phyloP scores from a whole-genome alignment of 2,113 vertebrate genomes.

The Peromyscus californicus region DNA sequence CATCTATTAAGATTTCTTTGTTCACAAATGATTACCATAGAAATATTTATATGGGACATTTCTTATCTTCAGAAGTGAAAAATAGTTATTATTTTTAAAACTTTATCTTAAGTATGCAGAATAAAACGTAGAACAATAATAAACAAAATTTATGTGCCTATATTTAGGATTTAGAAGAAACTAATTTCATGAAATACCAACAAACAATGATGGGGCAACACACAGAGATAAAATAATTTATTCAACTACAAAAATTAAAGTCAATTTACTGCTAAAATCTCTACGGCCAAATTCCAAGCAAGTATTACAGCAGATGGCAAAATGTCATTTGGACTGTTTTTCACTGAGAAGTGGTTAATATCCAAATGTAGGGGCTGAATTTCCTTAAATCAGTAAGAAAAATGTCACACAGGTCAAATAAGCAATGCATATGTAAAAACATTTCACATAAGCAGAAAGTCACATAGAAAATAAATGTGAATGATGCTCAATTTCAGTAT shows the following conservation, averaged over 20 bases:
- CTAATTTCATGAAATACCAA: not conserved
- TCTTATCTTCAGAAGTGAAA: not conserved
- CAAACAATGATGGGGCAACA: not conserved
- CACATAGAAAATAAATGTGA: conserved; percentile 41
- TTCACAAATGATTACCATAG: not conserved
- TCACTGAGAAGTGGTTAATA: not conserved
- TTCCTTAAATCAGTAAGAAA: conserved; percentile 3
- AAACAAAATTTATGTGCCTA: not conserved
- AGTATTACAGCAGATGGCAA: not conserved
- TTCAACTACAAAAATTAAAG: conserved; percentile 27
- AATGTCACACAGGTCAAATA: not conserved
- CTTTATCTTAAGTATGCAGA: not conserved
- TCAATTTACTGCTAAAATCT: conserved; percentile 38
- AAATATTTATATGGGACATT: not conserved
- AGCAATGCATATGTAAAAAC: not conserved
- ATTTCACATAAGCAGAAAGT: not conserved
- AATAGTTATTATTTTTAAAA: not conserved
- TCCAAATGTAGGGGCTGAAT: not conserved
- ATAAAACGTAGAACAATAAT: not conserved
- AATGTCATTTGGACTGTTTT: not conserved
- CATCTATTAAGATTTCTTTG: not conserved
- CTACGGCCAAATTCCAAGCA: not conserved
- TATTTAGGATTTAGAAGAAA: conserved; percentile 15
- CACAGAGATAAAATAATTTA: not conserved
- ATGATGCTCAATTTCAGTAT: not conserved